Evolutionary conservation across 2,797 vertebrate genomes (phyloP).

Genomic region (Pelodytes ibericus): DNA sequence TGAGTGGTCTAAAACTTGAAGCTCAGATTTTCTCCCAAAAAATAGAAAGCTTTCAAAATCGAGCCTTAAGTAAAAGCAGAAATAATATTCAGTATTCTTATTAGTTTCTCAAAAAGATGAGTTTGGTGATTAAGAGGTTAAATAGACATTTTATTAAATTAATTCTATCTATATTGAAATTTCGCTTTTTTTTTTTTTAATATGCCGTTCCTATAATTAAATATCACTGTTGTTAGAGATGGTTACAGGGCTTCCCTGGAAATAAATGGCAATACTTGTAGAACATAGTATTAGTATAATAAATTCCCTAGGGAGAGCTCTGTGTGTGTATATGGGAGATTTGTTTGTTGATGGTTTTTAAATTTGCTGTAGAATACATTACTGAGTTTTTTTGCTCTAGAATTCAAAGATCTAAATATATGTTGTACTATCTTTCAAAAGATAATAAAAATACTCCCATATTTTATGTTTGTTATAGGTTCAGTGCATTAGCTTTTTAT

Average conservation of each 20-base stretch:
- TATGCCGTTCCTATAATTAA: background rate
- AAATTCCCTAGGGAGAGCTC: background rate
- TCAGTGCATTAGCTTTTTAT: background rate
- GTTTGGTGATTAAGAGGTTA: background rate
- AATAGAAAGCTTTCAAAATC: too few relatives aligned
- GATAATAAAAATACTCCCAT: background rate
- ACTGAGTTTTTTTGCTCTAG: background rate
- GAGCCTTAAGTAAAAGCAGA: too few relatives aligned
- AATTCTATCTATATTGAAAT: background rate
- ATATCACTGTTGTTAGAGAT: background rate
- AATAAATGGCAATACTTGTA: background rate
- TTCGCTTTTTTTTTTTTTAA: too few relatives aligned
- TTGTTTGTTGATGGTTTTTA: conserved; percentile 5
- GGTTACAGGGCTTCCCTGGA: background rate
- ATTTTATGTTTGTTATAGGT: conserved; percentile 1
- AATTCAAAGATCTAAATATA: background rate
- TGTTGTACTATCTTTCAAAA: background rate
- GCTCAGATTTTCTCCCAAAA: too few relatives aligned
- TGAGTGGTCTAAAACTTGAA: too few relatives aligned
- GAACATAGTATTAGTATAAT: background rate
- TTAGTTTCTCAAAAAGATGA: background rate
- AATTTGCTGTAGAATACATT: background rate
- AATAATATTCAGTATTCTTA: background rate
- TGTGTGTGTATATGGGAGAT: background rate
- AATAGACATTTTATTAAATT: too few relatives aligned